Conservation (phyloP, 2,113 vertebrate species). For the Entomyzon cyanotis region DNA sequence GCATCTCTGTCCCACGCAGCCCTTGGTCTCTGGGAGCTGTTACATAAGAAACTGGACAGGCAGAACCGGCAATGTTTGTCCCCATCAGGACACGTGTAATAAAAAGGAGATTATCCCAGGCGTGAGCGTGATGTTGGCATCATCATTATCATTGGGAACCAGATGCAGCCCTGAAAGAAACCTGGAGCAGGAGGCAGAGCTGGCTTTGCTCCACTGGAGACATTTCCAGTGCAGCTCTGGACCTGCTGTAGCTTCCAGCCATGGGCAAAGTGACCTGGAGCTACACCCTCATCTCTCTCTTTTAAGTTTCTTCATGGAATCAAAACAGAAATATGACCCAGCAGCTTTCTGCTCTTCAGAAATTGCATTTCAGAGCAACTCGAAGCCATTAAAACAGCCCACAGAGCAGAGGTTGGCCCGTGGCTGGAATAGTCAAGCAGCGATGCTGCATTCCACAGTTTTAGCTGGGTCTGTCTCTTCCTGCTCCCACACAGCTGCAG, state of each 20-base stretch:
- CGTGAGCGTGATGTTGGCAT: background rate
- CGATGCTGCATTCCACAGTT: background rate
- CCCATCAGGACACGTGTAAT: background rate
- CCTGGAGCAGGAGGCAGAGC: background rate
- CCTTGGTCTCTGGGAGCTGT: background rate
- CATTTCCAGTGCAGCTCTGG: background rate
- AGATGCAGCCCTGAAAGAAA: background rate
- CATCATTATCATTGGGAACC: background rate
- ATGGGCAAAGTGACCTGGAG: background rate
- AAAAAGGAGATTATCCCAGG: constrained; percentile 9
- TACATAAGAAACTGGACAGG: background rate
- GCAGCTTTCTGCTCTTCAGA: background rate
- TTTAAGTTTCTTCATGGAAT: background rate
- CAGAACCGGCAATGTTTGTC: background rate
- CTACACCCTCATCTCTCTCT: background rate
- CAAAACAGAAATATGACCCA: background rate
- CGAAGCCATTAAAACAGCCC: background rate
- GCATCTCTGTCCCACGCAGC: background rate
- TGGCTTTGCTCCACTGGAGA: background rate
- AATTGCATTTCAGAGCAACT: background rate
- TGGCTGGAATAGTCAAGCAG: background rate
- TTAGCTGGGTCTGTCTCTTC: background rate
- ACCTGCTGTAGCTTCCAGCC: background rate
- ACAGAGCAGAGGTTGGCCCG: background rate
- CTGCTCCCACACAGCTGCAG: background rate